Evolutionary conservation across 2,113 vertebrate species (phyloP), one percentile per base, ranked within the genome.

Genomic region (Neoarius graeffei): DNA sequence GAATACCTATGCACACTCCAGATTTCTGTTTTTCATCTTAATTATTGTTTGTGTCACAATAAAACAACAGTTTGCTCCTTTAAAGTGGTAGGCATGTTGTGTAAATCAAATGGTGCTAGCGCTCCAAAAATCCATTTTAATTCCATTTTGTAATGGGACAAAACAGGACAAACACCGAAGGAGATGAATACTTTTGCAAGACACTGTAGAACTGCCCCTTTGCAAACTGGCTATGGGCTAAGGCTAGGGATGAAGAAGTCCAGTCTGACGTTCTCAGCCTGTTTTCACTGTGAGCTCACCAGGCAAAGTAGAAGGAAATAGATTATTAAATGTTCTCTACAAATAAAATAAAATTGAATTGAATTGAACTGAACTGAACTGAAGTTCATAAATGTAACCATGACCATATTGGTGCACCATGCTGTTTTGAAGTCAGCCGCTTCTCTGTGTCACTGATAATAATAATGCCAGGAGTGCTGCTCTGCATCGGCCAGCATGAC

Each of bases 361-460:
- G 3, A 54, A 54, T 52, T 76, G n/a, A n/a, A n/a, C n/a, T n/a
- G n/a, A n/a, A n/a, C 5, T 54, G 52, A 35, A 85, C 10, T 74
- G 59, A 60, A 35, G 48, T 67, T 80, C 57, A 80, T 48, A 54
- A 66, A 64, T 66, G 50, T 81, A 59, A 81, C 27, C 35, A 14
- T 1, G 27, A 27, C 57, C 52, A n/a, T 85, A 62, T 50, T 19
- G 42, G 64, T 27, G 27, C 54, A 48, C 56, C 54, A 81, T 59
- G 57, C 80, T 62, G 80, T 82, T 82, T 60, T 0, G 1, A 42
- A 81, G 80, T 85, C 35, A 62, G 3, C 23, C 10, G 17, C 62
- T 77, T 13, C 19, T 62, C 9, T 19, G 42, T 77, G 84, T 77
- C 84, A 85, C 23, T 76, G 57, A 62, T 64, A 81, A 69, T 86